Percentiles rank a stretch among this genome's conserved stretches.
phyloP scores from a whole-genome alignment of 2,113 vertebrate species.

The Mormyrus lacerda region DNA sequence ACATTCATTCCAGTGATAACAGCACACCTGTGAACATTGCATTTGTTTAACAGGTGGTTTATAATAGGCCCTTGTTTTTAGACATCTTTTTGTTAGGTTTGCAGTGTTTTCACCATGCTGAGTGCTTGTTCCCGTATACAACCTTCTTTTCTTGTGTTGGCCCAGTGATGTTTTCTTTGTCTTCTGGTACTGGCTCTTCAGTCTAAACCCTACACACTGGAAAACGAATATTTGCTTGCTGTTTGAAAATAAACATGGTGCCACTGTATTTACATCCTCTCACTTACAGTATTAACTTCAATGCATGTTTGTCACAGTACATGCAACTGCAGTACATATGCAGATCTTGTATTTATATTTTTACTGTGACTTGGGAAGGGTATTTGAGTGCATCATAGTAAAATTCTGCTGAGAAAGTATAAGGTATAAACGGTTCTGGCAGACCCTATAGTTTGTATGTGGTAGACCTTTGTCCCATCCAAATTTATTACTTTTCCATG shows the following conservation, averaged over 20 bases:
- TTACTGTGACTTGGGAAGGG: neutral
- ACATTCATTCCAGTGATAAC: neutral
- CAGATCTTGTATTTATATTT: neutral
- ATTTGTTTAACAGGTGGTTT: neutral
- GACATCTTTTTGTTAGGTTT: neutral
- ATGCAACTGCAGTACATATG: neutral
- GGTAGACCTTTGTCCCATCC: slow-evolving; percentile 34
- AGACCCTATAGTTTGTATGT: slow-evolving; percentile 36
- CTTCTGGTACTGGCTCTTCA: neutral
- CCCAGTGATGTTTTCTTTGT: neutral
- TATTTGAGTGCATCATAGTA: neutral
- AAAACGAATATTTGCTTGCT: neutral
- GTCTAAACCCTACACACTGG: neutral
- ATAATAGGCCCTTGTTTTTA: neutral
- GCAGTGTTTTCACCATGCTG: neutral
- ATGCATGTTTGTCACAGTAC: neutral
- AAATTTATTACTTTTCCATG: slow-evolving; percentile 55
- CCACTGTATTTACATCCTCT: neutral
- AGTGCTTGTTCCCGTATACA: neutral
- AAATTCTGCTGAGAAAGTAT: slow-evolving; percentile 6
- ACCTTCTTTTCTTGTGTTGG: neutral
- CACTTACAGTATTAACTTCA: neutral
- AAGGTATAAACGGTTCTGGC: slow-evolving; percentile 37
- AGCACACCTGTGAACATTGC: neutral
- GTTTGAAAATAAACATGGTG: neutral